Evolutionary conservation across 2,113 vertebrate genomes (phyloP), one percentile per base, ranked within the genome.

Genomic region (Saimiri boliviensis): DNA sequence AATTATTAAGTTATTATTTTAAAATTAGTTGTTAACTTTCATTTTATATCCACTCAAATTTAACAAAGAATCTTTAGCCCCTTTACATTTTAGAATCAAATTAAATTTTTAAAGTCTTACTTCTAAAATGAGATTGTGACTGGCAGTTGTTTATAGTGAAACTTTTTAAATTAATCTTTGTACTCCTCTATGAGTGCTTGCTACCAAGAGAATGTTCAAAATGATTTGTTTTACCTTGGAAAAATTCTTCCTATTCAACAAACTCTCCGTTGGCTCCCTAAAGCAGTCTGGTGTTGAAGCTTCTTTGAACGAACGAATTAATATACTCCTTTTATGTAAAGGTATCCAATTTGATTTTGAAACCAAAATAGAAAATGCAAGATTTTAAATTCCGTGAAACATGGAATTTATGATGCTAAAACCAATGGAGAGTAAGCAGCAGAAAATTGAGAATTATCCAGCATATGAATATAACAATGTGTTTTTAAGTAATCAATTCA

Each of bases 71-170:
- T 27, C 23, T 23, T 90, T 45, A 88, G n/a, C 45, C 58, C 56
- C 90, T 97, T 96, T 95, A 74, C 96, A 96, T 82, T 97, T 94
- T 96, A 93, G 49, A 93, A 77, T 95, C 40, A 91, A 81, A 82
- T 91, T 94, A 70, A 92, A 94, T 80, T 84, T 87, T 96, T 40
- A 94, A 90, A 94, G 40, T 91, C 85, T 97, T 94, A 76, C 58
- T 87, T 97, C 96, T 92, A 77, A 94, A 94, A 93, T 92, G 52
- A 92, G 70, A 54, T 87, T 96, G 56, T 83, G 52, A 94, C 42
- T 56, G 58, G 45, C 32, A 68, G 21, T 85, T 82, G 56, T 96
- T 95, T 96, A 76, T 71, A 93, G 89, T 45, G 32, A 58, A 92
- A 94, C 52, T 95, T 92, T 96, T 87, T 32, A 85, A 84, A 96